Percentiles rank a stretch among this genome's conserved stretches.
Evolutionary conservation across 1,140 invertebrate genomes (phyloP).

Genomic region (Polyergus mexicanus): DNA sequence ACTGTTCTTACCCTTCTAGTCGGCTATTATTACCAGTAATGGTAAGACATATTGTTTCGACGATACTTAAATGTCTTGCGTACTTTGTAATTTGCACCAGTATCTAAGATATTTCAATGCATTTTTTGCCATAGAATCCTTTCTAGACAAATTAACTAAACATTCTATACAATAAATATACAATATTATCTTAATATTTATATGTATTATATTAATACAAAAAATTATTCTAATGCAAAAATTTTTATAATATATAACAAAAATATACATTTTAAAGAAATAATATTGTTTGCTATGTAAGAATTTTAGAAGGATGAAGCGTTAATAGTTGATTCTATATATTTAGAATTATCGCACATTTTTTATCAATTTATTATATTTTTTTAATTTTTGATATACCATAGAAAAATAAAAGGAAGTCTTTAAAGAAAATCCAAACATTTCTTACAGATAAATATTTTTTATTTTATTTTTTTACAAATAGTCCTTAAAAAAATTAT

Average conservation of each 20-base stretch:
- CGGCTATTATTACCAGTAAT: conserved; percentile 39
- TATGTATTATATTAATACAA: background rate
- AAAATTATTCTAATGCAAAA: background rate
- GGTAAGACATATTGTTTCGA: conserved; percentile 17
- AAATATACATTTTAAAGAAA: background rate
- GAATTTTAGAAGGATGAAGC: background rate
- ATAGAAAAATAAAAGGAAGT: background rate
- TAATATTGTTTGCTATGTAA: background rate
- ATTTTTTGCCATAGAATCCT: background rate
- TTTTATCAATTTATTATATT: background rate
- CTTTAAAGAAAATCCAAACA: background rate
- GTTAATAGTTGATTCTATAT: background rate
- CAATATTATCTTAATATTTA: too few species aligned
- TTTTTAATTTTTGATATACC: background rate
- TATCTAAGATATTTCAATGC: background rate
- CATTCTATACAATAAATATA: background rate
- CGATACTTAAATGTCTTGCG: conserved; percentile 24
- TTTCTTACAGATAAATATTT: background rate
- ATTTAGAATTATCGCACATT: background rate
- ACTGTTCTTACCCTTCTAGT: background rate
- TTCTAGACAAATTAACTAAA: conserved; percentile 9
- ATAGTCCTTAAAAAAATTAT: background rate
- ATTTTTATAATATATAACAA: background rate
- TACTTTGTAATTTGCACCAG: conserved; percentile 19
- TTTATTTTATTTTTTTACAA: background rate